These are phyloP conservation scores for Nothobranchius kuhntae DNA, from an alignment of 2,113 vertebrate species.

Conservation along the genomic window DNA sequence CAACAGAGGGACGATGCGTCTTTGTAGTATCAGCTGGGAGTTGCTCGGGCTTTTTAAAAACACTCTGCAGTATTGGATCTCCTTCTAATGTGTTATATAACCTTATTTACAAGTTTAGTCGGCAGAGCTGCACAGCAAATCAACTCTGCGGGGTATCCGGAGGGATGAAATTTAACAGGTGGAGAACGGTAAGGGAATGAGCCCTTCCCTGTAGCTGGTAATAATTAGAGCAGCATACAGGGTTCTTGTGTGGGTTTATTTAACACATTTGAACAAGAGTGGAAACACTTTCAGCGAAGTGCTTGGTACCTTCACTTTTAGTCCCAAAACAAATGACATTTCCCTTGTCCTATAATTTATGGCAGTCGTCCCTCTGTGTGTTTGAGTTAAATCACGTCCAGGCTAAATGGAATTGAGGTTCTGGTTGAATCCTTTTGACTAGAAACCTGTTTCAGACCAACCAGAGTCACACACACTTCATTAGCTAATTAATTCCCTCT, in stretches of 20 bases:
- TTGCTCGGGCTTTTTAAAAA: slow-evolving; percentile 42
- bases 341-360: slow-evolving; percentile 27
- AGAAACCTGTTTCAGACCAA: slow-evolving; percentile 49
- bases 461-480: slow-evolving; percentile 58
- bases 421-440: slow-evolving; percentile 44
- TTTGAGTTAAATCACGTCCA: slow-evolving; percentile 43
- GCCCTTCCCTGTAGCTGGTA: not conserved
- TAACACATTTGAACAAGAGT: too few species aligned
- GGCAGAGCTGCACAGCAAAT: slow-evolving; percentile 17
- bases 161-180: slow-evolving; percentile 25
- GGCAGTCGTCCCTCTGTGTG: slow-evolving; percentile 11
- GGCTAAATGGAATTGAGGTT: slow-evolving; percentile 41
- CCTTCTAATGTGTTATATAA: slow-evolving; percentile 29
- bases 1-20: slow-evolving; percentile 19
- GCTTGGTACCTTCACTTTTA: slow-evolving; percentile 1
- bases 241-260: not conserved
- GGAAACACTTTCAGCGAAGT: too few species aligned
- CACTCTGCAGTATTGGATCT: slow-evolving; percentile 24
- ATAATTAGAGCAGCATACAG: not conserved
- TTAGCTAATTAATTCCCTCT: slow-evolving; percentile 68
- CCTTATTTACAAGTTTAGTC: slow-evolving; percentile 36
- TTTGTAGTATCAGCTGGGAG: slow-evolving; percentile 31
- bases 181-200: not conserved
- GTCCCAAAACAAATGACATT: not conserved
- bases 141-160: slow-evolving; percentile 8